Percentiles rank a stretch among this genome's conserved stretches.
Conservation (phyloP, 2,113 vertebrate genomes). For the Syngnathus typhle region DNA sequence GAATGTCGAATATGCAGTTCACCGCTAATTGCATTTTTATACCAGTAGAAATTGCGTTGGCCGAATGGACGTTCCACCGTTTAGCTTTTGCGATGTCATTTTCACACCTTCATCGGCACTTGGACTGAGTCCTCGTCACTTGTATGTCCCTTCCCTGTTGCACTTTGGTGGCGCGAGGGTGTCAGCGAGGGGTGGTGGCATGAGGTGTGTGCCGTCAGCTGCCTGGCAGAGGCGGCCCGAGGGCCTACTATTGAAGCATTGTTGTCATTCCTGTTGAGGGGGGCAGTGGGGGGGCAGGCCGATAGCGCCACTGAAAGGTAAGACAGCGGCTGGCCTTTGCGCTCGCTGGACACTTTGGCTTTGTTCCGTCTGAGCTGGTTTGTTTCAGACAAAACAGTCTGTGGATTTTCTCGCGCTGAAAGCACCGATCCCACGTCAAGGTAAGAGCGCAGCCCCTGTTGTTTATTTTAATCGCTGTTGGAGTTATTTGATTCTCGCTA, state of each 20-base stretch:
- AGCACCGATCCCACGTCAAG: slow-evolving; percentile 16
- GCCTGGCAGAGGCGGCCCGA: slow-evolving; percentile 48
- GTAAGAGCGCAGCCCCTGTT: slow-evolving; percentile 34
- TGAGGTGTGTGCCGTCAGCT: slow-evolving; percentile 51
- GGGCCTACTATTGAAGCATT: slow-evolving; percentile 59
- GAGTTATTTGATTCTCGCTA: slow-evolving; percentile 1
- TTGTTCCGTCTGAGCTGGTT: neutral
- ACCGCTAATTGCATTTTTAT: neutral
- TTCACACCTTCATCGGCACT: neutral
- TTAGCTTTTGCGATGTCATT: neutral
- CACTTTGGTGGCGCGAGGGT: slow-evolving; percentile 27
- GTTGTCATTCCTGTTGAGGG: slow-evolving; percentile 61
- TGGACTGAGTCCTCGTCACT: neutral
- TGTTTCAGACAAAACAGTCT: too few relatives aligned
- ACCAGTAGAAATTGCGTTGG: neutral
- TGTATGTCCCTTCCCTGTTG: slow-evolving; percentile 27
- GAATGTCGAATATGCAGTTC: neutral
- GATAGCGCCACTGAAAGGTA: slow-evolving; percentile 54
- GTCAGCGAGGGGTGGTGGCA: slow-evolving; percentile 21
- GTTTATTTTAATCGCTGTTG: slow-evolving; percentile 7
- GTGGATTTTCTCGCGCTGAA: slow-evolving; percentile 11
- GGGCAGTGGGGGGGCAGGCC: slow-evolving; percentile 40
- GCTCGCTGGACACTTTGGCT: slow-evolving; percentile 24
- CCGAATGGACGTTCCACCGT: neutral
- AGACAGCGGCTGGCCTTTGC: slow-evolving; percentile 45